These are phyloP conservation scores for Heliconius sara DNA, from an alignment of 2,888 invertebrate species.

Conservation along the genomic window DNA sequence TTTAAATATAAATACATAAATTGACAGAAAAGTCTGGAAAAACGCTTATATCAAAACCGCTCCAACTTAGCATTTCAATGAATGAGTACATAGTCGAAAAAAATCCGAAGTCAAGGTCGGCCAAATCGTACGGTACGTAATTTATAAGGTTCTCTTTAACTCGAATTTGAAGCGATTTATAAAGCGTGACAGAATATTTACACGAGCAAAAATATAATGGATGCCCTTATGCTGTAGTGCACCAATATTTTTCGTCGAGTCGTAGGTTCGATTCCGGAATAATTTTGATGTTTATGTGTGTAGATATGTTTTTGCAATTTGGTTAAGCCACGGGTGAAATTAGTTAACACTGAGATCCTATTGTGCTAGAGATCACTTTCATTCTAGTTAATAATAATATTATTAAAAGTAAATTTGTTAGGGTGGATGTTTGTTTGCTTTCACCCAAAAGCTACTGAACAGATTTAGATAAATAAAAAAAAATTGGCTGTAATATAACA, in stretches of 20 bases:
- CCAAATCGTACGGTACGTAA: conserved; percentile 50
- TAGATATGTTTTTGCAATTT: too few relatives aligned
- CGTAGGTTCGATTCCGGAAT: not conserved
- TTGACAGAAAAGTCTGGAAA: conserved; percentile 17
- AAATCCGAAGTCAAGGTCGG: conserved; percentile 60
- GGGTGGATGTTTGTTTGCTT: too few relatives aligned
- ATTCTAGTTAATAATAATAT: too few relatives aligned
- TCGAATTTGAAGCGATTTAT: conserved; percentile 69
- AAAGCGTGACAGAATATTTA: conserved; percentile 62
- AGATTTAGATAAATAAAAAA: too few relatives aligned
- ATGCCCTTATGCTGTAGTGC: not conserved
- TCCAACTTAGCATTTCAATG: conserved; percentile 30
- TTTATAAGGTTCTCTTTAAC: conserved; percentile 54
- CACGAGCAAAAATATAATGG: conserved; percentile 27
- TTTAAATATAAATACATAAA: too few relatives aligned
- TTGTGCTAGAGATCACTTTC: too few relatives aligned
- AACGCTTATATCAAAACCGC: not conserved
- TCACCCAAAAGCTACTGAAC: too few relatives aligned
- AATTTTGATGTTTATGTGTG: not conserved
- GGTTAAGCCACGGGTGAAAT: too few relatives aligned
- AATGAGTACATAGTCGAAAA: conserved; percentile 38
- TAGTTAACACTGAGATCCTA: too few relatives aligned
- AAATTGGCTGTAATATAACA: too few relatives aligned
- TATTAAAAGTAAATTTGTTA: too few relatives aligned
- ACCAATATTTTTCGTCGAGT: not conserved